Conservation (phyloP, 2,888 invertebrate genomes). For the Heliothis peltigera region DNA sequence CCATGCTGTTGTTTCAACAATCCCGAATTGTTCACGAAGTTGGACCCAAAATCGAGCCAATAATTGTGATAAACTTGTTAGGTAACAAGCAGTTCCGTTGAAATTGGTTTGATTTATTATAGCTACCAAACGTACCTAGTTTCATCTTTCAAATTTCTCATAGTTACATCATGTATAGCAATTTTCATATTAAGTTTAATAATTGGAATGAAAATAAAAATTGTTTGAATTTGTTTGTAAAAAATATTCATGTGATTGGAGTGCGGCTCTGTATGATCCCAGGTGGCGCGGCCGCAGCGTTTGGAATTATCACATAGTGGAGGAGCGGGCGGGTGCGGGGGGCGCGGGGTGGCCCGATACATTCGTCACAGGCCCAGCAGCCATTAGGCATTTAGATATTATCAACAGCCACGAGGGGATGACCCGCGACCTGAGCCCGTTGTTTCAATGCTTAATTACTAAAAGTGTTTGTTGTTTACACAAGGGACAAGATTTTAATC, state of each 20-base stretch:
- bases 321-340: constrained; percentile 77
- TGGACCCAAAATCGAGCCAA: constrained; percentile 60
- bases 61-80: constrained; percentile 39
- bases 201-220: neutral
- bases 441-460: constrained; percentile 88
- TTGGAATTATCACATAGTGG: constrained; percentile 90
- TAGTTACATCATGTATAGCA: too few relatives aligned
- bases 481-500: constrained; percentile 72
- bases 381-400: constrained; percentile 91
- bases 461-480: constrained; percentile 85
- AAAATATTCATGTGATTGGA: constrained; percentile 55
- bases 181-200: neutral
- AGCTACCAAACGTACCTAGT: neutral
- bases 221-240: constrained; percentile 2
- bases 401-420: constrained; percentile 86
- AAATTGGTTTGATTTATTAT: constrained; percentile 11
- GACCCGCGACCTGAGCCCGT: constrained; percentile 86
- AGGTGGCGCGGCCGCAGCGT: constrained; percentile 90
- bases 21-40: constrained; percentile 80
- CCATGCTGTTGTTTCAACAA: constrained; percentile 71
- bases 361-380: constrained; percentile 90
- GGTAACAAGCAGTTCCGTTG: constrained; percentile 22
- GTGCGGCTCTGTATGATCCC: constrained; percentile 87
- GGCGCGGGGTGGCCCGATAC: constrained; percentile 79
- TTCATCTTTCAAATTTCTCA: neutral